Percentiles rank a stretch among this genome's conserved stretches.
These are phyloP conservation scores for Mycetomoellerius zeteki DNA, from an alignment of 1,140 invertebrate genomes.

Conservation along the genomic window DNA sequence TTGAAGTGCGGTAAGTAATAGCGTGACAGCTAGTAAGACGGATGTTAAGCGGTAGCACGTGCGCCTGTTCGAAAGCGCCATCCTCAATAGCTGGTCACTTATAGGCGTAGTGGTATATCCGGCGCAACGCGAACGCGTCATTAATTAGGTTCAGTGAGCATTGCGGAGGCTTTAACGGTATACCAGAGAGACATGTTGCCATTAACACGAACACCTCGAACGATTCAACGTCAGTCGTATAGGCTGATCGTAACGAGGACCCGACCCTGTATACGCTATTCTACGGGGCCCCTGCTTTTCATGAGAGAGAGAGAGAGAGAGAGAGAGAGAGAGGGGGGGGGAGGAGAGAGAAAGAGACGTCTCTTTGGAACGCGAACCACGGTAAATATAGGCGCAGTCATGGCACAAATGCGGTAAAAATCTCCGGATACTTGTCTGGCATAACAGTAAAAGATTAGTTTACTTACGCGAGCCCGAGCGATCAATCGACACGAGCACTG, in stretches of 20 bases:
- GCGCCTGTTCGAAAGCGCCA: conserved; percentile 48
- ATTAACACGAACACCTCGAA: conserved; percentile 71
- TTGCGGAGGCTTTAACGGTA: conserved; percentile 77
- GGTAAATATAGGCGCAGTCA: conserved; percentile 75
- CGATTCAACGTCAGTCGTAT: conserved; percentile 76
- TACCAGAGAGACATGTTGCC: conserved; percentile 75
- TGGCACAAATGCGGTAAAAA: conserved; percentile 65
- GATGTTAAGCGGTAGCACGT: conserved; percentile 72
- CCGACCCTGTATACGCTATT: conserved; percentile 56
- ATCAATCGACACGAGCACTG: not conserved
- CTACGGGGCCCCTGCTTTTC: conserved; percentile 62
- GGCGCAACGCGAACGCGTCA: conserved; percentile 67
- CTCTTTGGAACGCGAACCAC: conserved; percentile 51
- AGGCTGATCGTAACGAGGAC: conserved; percentile 36
- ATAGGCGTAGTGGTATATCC: conserved; percentile 60
- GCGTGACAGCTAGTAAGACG: conserved; percentile 74
- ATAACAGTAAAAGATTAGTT: conserved; percentile 75
- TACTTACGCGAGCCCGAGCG: conserved; percentile 55
- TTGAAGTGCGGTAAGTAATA: conserved; percentile 72
- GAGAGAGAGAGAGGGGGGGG: conserved; percentile 15
- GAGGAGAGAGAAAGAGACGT: conserved; percentile 26
- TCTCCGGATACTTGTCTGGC: conserved; percentile 63
- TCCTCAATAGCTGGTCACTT: conserved; percentile 54
- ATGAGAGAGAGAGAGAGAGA: conserved; percentile 54
- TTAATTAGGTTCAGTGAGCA: conserved; percentile 78